Base-by-base conservation (phyloP, 2,797 vertebrate species). In the Pempheris klunzingeri region DNA sequence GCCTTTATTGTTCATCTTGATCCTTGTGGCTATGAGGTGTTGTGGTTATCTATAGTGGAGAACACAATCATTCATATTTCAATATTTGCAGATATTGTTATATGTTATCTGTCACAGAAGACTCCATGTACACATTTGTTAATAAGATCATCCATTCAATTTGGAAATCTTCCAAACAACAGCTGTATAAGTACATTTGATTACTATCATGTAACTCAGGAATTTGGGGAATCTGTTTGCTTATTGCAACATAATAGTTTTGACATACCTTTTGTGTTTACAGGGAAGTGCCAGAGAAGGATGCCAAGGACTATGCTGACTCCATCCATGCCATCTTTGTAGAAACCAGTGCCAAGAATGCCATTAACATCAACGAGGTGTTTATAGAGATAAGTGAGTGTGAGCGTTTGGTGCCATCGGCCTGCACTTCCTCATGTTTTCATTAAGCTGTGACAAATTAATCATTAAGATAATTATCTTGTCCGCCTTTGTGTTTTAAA, bases 321-420 rank as follows among this genome's bases (percentile, higher is more conserved):
- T 98, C 98, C 87, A 99, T 99, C 89, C 97, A 99, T 65, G 98
- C 97, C 78, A 94, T 99, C 92, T 99, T 99, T 94, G 97, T 99
- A 92, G 98, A 99, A 95, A 97, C 97, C 89, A 99, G 98, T 81
- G 98, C 98, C 75, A 99, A 99, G 95, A 98, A 99, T 77, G 97
- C 97, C 83, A 97, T 99, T 94, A 99, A 99, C 96, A 97, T 99
- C 95, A 98, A 97, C 82, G 98, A 99, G 91, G 96, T 99, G 92
- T 99, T 99, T 94, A 96, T 97, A 96, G 97, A 99, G 95, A 99
- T 99, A 95, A 99, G 98, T 99, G 95, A 98, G 98, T 97, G 59
- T 76, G 13, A 71, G 17, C 39, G 18, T 80, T 74, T 74, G 20
- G 4, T 71, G 11, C 32, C 8, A 7, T n/a, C 72, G 66, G 11